Base-by-base conservation (phyloP, 2,797 vertebrate genomes). In the Intellagama lesueurii region DNA sequence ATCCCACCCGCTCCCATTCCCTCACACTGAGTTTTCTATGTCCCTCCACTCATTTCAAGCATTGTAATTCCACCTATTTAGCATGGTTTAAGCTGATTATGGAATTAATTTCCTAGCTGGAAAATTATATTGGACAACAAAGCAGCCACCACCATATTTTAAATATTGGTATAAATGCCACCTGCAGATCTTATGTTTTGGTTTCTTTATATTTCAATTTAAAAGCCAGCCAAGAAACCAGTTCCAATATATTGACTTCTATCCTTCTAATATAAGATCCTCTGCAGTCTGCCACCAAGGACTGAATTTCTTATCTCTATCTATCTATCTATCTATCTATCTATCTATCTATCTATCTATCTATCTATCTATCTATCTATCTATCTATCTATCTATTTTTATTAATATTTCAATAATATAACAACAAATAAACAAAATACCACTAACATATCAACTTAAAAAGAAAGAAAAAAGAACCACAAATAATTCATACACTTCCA, bases 61-160 rank as follows among this genome's bases (percentile, higher is more conserved):
- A n/a, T n/a, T 75, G 24, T 30, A 75, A 75, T 88, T 75, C 66
- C 66, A 56, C 40, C 87, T 88, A 24, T 30, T 66, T 64, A 88
- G 7, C 19, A 66, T 82, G 66, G 32, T 83, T 83, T 77, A 88
- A 83, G 87, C 72, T 88, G 72, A 88, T 88, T 77, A 88, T 47
- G 60, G 60, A 83, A 82, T 76, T 66, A 83, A 82, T 83, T 68
- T 83, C 60, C 81, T 83, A 76, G 87, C 28, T 47, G 64, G 81
- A 49, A 88, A 88, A 83, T 66, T 77, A 24, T 49, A 88, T 77
- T 47, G 72, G 81, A 49, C 44, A 56, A 66, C 60, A 52, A 77
- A 69, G n/a, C 81, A 77, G 81, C 70, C 81, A 83, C 76, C 30
- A 77, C 72, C 44, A 77, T 3, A 69, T 88, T 83, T 35, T 47